Evolutionary conservation across 1,140 invertebrate species (phyloP), one percentile per base, ranked within the genome.

Genomic region (Rhopalosiphum padi): DNA sequence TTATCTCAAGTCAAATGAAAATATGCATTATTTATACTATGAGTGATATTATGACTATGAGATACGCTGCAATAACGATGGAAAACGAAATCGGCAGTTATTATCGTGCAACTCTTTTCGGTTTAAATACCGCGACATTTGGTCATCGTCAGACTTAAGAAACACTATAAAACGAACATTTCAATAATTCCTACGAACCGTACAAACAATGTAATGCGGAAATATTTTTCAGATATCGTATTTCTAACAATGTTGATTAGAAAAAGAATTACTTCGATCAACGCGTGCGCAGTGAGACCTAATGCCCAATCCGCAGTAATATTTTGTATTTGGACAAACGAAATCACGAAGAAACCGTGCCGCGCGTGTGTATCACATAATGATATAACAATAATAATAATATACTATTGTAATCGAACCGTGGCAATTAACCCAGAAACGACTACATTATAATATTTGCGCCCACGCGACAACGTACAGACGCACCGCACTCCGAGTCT

Each of bases 391-490:
- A n/a, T 77, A 68, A 15, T n/a, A 68, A 86, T 6, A 86, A 30
- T 4, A 86, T 30, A 86, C 41, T 86, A 46, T 43, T 41, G 83
- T 88, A 88, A 88, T 88, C 86, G 46, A 88, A 51, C 48, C 46
- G 48, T 18, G 46, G 30, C 46, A 88, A 88, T 88, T 88, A 51
- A 88, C 86, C 86, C 35, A 88, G 46, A 88, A 88, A 88, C 46
- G 86, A 51, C 18, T 88, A 35, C 46, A 88, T 15, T 68, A 77
- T 30, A n/a, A n/a, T 68, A 77, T n/a, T 77, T n/a, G n/a, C 60
- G 30, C 86, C 86, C n/a, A 88, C 86, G 30, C 86, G 15, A 15
- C 85, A 30, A 23, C 41, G 41, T 43, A 43, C 41, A 46, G 46
- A 46, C 46, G 7, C 46, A 46, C 46, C 48, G 48, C 48, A 3